Evolutionary conservation across 2,113 vertebrate species (phyloP), one percentile per base, ranked within the genome.

Genomic region (Oreocharis arfaki): DNA sequence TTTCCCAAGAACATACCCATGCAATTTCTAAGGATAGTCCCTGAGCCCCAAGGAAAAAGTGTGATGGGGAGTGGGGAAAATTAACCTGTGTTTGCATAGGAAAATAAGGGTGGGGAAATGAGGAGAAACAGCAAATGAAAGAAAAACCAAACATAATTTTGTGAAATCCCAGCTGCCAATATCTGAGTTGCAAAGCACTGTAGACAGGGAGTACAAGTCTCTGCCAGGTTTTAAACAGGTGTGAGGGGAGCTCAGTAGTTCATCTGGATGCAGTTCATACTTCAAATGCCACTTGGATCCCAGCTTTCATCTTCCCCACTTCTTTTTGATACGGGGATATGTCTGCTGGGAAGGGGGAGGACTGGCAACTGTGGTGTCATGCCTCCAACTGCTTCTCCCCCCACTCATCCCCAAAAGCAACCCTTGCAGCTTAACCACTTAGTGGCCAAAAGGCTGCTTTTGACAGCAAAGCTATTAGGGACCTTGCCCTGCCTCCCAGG

Each of bases 251-350:
- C 46, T 82, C 6, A 9, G n/a, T 13, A 1, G 39, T 11, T 6
- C 87, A 95, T 87, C 92, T 91, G 73, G 86, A 89, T 74, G 61
- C 35, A 24, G 52, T 55, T 95, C 92, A 9, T 93, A 84, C 92
- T 90, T 95, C 79, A 86, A 91, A 95, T 96, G 76, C 82, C 84
- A 42, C 39, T 95, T 84, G 89, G 94, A 97, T 96, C 92, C 90
- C 30, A 77, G 91, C 84, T 96, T 95, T 96, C 92, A 96, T 95
- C 96, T 91, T 92, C 90, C 52, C 32, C 61, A 68, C 46, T 87
- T 1, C 35, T 89, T 84, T 81, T 63, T 6, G 9, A 93, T 55
- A 16, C 64, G 10, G 9, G 50, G 42, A 61, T 74, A 28, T 5
- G 39, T 90, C 59, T 86, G 42, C 59, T 70, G 79, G 71, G 47